Conservation (phyloP, 1,140 invertebrate species). For the Nasonia vitripennis region DNA sequence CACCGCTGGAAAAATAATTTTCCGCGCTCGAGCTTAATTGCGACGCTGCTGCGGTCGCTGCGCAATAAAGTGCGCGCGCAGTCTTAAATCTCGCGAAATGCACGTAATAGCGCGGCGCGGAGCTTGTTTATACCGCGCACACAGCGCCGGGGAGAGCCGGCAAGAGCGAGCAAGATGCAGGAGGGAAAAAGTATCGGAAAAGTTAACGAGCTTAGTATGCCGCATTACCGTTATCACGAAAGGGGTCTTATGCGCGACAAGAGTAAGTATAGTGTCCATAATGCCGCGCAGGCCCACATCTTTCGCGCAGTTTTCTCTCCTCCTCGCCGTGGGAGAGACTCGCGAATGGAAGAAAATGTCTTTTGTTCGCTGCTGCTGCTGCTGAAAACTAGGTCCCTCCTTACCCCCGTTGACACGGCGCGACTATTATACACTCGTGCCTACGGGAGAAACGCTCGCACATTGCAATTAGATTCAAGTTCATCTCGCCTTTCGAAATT, state of each 20-base stretch:
- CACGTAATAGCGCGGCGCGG: neutral
- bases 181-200: slow-evolving; percentile 16
- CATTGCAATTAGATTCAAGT: neutral
- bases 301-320: neutral
- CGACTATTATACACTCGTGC: neutral
- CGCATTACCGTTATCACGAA: slow-evolving; percentile 25
- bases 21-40: slow-evolving; percentile 12
- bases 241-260: neutral
- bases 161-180: too few species aligned
- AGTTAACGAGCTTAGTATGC: slow-evolving; percentile 38
- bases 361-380: neutral
- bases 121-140: neutral
- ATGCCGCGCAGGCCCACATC: neutral
- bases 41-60: neutral
- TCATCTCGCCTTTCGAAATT: neutral
- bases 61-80: slow-evolving; percentile 10
- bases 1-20: neutral
- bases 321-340: neutral
- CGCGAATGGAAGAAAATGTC: neutral
- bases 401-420: slow-evolving; percentile 5
- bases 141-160: neutral
- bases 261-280: neutral
- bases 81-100: slow-evolving; percentile 23
- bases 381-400: neutral
- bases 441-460: neutral